These are phyloP conservation scores for Aquatica leii DNA, from an alignment of 2,888 invertebrate genomes.

Conservation along the genomic window DNA sequence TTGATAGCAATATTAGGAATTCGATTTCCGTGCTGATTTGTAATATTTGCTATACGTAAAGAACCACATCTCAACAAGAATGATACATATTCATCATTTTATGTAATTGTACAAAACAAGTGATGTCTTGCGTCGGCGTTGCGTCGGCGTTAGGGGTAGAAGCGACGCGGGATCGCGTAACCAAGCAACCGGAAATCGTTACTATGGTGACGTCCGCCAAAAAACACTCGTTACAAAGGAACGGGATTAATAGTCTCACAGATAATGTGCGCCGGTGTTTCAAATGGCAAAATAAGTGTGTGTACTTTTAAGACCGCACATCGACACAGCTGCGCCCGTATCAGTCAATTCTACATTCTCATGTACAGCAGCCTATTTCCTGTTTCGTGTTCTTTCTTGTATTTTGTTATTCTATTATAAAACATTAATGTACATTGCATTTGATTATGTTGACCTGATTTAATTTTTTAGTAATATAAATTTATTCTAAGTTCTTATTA, in stretches of 20 bases:
- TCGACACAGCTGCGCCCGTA: constrained; percentile 44
- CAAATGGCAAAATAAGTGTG: constrained; percentile 58
- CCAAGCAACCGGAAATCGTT: constrained; percentile 59
- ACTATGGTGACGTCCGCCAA: constrained; percentile 58
- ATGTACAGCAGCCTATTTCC: constrained; percentile 9
- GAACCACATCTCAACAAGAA: constrained; percentile 51
- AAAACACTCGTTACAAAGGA: constrained; percentile 61
- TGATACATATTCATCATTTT: constrained; percentile 56
- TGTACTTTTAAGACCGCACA: constrained; percentile 45
- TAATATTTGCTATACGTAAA: constrained; percentile 49
- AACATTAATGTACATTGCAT: constrained; percentile 24
- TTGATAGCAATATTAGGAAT: constrained; percentile 32
- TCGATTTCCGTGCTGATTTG: constrained; percentile 44
- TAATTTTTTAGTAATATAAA: too few relatives aligned
- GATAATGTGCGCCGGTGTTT: constrained; percentile 59
- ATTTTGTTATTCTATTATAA: constrained; percentile 16
- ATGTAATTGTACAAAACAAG: constrained; percentile 56
- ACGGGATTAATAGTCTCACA: constrained; percentile 59
- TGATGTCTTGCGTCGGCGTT: constrained; percentile 53
- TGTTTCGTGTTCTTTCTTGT: constrained; percentile 17
- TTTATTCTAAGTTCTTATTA: too few relatives aligned
- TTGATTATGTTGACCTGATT: constrained; percentile 40
- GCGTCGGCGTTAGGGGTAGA: constrained; percentile 43
- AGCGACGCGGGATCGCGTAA: constrained; percentile 53
- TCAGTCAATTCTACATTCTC: constrained; percentile 22